phyloP scores from a whole-genome alignment of 2,113 vertebrate genomes.

The Tenrec ecaudatus region DNA sequence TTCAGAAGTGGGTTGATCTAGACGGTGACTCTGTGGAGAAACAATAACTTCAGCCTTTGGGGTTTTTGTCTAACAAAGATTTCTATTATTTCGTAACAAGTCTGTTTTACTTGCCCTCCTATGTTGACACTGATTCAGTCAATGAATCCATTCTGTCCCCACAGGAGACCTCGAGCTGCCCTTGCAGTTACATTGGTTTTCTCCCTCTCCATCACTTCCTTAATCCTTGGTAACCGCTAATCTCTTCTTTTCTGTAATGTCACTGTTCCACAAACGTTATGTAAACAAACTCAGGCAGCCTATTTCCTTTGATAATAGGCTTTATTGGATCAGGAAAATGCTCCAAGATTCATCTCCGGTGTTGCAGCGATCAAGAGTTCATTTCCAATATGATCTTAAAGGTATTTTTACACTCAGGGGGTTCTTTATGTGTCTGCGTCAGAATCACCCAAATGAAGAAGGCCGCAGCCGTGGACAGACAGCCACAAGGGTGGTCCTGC shows the following conservation, averaged over 20 bases:
- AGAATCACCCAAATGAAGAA: not conserved
- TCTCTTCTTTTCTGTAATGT: constrained; percentile 1
- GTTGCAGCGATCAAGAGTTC: not conserved
- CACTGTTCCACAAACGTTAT: not conserved
- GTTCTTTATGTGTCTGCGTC: not conserved
- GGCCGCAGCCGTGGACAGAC: too few relatives aligned
- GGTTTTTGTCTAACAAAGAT: too few relatives aligned
- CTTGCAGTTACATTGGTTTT: not conserved
- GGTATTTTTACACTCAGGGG: not conserved
- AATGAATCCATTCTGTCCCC: not conserved
- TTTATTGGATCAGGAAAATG: not conserved
- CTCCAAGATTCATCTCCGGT: not conserved
- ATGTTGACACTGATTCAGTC: not conserved
- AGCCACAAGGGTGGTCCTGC: too few relatives aligned
- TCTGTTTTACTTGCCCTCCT: too few relatives aligned
- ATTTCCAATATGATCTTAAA: not conserved
- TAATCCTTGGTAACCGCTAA: not conserved
- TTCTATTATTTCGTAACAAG: too few relatives aligned
- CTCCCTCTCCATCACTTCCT: not conserved
- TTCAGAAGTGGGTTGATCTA: too few relatives aligned
- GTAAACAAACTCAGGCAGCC: not conserved
- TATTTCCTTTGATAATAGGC: not conserved
- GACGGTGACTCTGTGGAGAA: too few relatives aligned
- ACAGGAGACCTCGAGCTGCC: not conserved
- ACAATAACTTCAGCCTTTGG: too few relatives aligned